Evolutionary conservation across 1,140 invertebrate genomes (phyloP).

Genomic region (Geopemphigus sp.): DNA sequence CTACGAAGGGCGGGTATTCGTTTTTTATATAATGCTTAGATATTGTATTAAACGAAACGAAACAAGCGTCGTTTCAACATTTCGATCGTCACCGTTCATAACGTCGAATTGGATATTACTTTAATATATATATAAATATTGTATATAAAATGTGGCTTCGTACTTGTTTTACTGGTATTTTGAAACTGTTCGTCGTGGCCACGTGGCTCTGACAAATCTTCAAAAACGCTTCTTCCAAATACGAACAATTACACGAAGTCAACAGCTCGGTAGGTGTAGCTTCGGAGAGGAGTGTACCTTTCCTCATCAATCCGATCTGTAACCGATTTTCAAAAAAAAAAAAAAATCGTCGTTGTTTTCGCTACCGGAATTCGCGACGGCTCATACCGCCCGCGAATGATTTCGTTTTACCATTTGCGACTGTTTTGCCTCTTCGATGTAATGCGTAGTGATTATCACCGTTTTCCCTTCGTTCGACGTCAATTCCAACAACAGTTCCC

Average conservation of each 20-base stretch:
- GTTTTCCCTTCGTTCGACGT: conserved; percentile 65
- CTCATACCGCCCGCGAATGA: not conserved
- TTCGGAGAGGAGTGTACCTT: conserved; percentile 63
- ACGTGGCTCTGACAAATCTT: conserved; percentile 56
- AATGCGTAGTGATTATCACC: conserved; percentile 90
- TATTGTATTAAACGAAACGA: too few species aligned
- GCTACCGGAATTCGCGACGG: too few species aligned
- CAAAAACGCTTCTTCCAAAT: conserved; percentile 65
- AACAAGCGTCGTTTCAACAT: too few species aligned
- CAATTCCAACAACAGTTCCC: conserved; percentile 79
- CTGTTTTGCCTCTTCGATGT: conserved; percentile 87
- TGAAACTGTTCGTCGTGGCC: conserved; percentile 38
- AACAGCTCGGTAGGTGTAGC: conserved; percentile 57
- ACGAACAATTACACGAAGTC: conserved; percentile 54
- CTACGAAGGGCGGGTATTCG: too few species aligned
- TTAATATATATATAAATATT: too few species aligned
- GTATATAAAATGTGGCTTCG: too few species aligned
- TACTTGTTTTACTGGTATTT: conserved; percentile 42
- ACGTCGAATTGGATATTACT: too few species aligned
- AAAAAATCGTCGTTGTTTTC: not conserved
- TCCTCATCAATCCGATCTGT: conserved; percentile 64
- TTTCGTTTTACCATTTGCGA: conserved; percentile 69
- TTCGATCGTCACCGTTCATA: too few species aligned
- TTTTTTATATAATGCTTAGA: too few species aligned
- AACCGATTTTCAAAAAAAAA: conserved; percentile 28